A percentile compares a stretch with the other conserved stretches of the same genome.
These are phyloP conservation scores for Atethmia centrago DNA, from an alignment of 2,888 invertebrate genomes.

Conservation along the genomic window DNA sequence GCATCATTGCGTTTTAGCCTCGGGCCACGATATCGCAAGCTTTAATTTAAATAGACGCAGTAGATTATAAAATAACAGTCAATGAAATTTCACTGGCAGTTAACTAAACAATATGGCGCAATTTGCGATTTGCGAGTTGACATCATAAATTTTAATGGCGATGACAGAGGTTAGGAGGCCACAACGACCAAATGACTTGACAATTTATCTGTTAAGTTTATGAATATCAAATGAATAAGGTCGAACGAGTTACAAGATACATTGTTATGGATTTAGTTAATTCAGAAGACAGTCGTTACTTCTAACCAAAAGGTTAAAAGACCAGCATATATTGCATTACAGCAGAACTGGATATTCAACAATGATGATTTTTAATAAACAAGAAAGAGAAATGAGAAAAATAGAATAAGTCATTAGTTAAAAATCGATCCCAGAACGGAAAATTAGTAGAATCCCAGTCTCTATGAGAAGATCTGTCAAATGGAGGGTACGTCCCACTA, in stretches of 20 bases:
- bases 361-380: too few species aligned
- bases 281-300: background rate
- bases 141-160: slow-evolving; percentile 59
- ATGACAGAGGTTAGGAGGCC: slow-evolving; percentile 54
- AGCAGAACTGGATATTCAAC: background rate
- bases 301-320: background rate
- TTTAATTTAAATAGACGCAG: slow-evolving; percentile 11
- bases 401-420: accelerated
- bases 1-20: slow-evolving; percentile 25
- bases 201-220: slow-evolving; percentile 60
- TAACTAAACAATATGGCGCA: slow-evolving; percentile 33
- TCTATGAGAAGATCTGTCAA: too few species aligned
- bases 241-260: slow-evolving; percentile 35
- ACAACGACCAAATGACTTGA: slow-evolving; percentile 45
- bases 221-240: slow-evolving; percentile 56
- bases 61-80: slow-evolving; percentile 38
- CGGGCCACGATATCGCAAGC: slow-evolving; percentile 8
- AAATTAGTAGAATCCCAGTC: too few species aligned
- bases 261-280: slow-evolving; percentile 25
- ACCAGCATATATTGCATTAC: slow-evolving; percentile 2
- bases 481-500: too few species aligned
- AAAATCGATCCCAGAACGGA: too few species aligned
- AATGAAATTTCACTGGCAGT: slow-evolving; percentile 27
- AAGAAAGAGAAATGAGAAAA: background rate
- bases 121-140: slow-evolving; percentile 49